Evolutionary conservation across 2,797 vertebrate species (phyloP), one percentile per base, ranked within the genome.

Genomic region (Sardinella longiceps): DNA sequence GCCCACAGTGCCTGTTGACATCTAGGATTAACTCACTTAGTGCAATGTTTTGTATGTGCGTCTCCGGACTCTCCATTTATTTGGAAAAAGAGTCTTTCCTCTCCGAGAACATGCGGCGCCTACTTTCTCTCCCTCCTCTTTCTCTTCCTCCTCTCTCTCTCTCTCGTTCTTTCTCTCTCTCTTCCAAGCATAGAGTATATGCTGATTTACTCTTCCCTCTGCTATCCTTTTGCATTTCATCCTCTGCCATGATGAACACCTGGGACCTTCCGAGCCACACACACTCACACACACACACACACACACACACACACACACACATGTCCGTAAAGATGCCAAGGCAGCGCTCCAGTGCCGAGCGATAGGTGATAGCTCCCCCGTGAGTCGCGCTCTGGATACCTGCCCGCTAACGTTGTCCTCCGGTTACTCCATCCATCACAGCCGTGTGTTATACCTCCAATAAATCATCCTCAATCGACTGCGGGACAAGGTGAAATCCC

Each of bases 391-490:
- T 86, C 90, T 92, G 89, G 90, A 92, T 92, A 87, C 80, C 90
- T 82, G 89, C 88, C 89, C 88, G 85, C 88, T 88, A 84, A 84
- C 88, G 82, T 88, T 83, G 82, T 87, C 85, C 58, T 80, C 81
- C 48, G 88, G 91, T 89, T 92, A 91, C 90, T 92, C 90, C 87
- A 92, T 92, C 91, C 91, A 90, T 93, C 90, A 89, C 84, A 88
- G 87, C 86, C 80, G 86, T 84, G 89, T 87, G 85, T 90, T 87
- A 80, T 87, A 87, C 88, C 91, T 90, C 89, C 88, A 91, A 94
- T 95, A 94, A 95, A 95, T 94, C 94, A 93, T 92, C 89, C 89
- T 89, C 88, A 85, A 90, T 92, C 91, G 82, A 81, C 91, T 85
- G 46, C 85, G 84, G 30, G 45, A 90, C 92, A 90, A 86, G 85